These are phyloP conservation scores for Agelas oroides DNA, from an alignment of 37 sponge, comb jelly and placozoan species.

Conservation along the genomic window DNA sequence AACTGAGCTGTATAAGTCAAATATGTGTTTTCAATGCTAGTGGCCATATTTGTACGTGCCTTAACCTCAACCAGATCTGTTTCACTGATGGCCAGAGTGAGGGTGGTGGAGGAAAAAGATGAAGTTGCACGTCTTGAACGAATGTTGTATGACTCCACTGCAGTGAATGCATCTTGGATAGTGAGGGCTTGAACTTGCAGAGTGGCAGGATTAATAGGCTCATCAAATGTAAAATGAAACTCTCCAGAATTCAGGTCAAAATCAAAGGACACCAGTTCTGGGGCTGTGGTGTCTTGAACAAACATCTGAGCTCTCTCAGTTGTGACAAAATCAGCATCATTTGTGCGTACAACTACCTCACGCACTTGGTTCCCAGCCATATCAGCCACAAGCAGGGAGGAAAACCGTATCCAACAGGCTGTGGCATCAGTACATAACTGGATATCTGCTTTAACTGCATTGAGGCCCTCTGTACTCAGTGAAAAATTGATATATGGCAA, in stretches of 20 bases:
- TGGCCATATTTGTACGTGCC: constrained; percentile 58
- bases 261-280: constrained; percentile 50
- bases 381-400: constrained; percentile 59
- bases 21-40: constrained; percentile 69
- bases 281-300: constrained; percentile 64
- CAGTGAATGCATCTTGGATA: constrained; percentile 11
- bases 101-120: background rate
- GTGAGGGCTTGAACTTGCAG: constrained; percentile 45
- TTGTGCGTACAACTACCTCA: constrained; percentile 9
- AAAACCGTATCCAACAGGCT: constrained; percentile 72
- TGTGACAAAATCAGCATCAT: background rate
- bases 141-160: constrained; percentile 20
- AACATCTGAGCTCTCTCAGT: constrained; percentile 30
- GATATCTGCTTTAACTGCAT: constrained; percentile 62
- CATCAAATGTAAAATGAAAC: constrained; percentile 78
- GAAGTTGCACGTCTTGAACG: constrained; percentile 10
- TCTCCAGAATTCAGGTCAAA: constrained; percentile 80
- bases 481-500: constrained; percentile 34
- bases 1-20: constrained; percentile 49
- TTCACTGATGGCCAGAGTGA: constrained; percentile 33
- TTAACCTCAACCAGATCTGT: constrained; percentile 74
- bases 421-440: constrained; percentile 55
- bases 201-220: constrained; percentile 73
- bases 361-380: constrained; percentile 80
- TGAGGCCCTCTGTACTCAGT: constrained; percentile 58